Base-by-base conservation (phyloP, 2,888 invertebrate species). In the Trissoscelio sp. region DNA sequence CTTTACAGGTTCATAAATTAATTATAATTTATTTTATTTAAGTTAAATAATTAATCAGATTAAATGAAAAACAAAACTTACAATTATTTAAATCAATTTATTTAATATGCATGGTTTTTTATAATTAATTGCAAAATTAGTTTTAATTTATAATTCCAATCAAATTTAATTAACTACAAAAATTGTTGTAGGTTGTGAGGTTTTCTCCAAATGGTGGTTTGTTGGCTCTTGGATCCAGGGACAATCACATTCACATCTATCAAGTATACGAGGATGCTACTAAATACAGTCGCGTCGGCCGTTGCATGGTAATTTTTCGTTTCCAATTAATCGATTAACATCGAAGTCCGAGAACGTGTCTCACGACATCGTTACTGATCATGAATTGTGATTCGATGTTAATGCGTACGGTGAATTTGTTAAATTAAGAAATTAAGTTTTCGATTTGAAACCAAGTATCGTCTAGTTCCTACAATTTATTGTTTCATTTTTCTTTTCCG, bases 181-280 rank as follows among this genome's bases (percentile, higher is more conserved):
- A n/a, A n/a, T n/a, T n/a, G n/a, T n/a, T n/a, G n/a, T n/a, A 96
- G 92, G 95, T 95, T n/a, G 94, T 96, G 79, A 93, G 94, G 88
- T 96, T 94, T 91, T 95, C 96, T 0, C 96, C 96, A 57, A 96
- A 97, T 93, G 97, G 97, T 82, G 93, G 93, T 83, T 92, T 95
- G 88, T 92, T 98, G 70, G 98, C 97, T 9, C 92, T 97, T 60
- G 98, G 97, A 4, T 97, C 97, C 0, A 93, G 97, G 9, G 98
- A 98, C 92, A 97, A 97, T 93, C 94, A 95, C 90, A 95, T 98
- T 88, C 98, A 98, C 92, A 93, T 98, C 82, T 97, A 98, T 92
- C 95, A 97, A 91, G 95, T 96, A 2, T 94, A 94, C 62, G 96
- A 96, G 78, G 94, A 93, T 86, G 95, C 95, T n/a, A 93, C 94